Evolutionary conservation across 2,113 vertebrate species (phyloP).

Genomic region (Himantopus leucocephalus): DNA sequence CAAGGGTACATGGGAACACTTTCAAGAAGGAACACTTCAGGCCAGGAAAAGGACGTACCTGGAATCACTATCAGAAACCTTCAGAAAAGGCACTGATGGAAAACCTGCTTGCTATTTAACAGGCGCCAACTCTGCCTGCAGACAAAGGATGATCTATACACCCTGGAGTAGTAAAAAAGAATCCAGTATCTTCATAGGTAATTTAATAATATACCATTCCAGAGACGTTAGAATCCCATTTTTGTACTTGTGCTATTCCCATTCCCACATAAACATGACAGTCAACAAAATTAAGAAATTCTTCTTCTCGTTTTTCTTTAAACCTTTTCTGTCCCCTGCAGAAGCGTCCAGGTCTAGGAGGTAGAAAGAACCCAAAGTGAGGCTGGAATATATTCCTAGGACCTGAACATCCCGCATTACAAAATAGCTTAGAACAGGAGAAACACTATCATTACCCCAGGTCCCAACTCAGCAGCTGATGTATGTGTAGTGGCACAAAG

Average conservation of each 20-base stretch:
- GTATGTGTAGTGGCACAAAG: background rate
- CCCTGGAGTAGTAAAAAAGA: background rate
- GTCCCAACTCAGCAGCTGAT: accelerated
- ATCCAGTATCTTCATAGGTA: background rate
- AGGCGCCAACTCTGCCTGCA: background rate
- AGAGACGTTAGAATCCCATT: background rate
- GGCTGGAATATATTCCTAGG: background rate
- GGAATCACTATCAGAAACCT: background rate
- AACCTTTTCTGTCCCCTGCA: background rate
- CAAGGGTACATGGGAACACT: background rate
- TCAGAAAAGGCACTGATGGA: background rate
- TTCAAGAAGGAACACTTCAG: background rate
- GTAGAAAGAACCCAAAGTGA: background rate
- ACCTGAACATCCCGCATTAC: background rate
- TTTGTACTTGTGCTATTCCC: background rate
- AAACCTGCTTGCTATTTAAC: background rate
- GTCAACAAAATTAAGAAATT: background rate
- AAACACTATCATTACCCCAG: background rate
- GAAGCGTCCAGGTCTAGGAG: background rate
- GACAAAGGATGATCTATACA: background rate
- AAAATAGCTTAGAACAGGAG: background rate
- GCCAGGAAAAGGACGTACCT: background rate
- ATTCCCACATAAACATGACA: background rate
- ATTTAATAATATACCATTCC: background rate
- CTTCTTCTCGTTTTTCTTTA: background rate